Evolutionary conservation across 2,113 vertebrate species (phyloP).

Genomic region (Pelecanoides urinatrix): DNA sequence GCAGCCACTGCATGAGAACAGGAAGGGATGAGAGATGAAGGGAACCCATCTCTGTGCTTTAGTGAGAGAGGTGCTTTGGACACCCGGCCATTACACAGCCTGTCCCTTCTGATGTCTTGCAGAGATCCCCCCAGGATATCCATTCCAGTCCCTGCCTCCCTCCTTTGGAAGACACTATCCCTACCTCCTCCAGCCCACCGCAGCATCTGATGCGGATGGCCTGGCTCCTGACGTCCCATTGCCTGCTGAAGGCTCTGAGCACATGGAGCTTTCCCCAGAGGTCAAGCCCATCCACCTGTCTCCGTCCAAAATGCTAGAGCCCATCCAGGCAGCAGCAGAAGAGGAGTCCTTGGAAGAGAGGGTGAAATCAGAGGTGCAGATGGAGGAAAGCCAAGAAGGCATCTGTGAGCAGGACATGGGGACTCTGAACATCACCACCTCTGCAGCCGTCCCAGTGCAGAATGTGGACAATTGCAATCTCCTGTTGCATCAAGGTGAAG

Average conservation of each 20-base stretch:
- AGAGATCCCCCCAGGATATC: constrained; percentile 89
- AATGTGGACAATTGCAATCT: constrained; percentile 37
- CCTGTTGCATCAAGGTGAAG: constrained; percentile 60
- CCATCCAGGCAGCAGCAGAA: constrained; percentile 56
- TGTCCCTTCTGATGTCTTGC: constrained; percentile 38
- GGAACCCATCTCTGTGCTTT: neutral
- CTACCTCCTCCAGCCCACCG: constrained; percentile 82
- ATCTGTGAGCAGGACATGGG: constrained; percentile 61
- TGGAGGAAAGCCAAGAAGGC: constrained; percentile 60
- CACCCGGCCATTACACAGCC: neutral
- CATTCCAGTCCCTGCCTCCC: constrained; percentile 85
- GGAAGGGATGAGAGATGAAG: neutral
- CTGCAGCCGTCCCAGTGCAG: constrained; percentile 39
- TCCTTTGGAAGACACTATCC: constrained; percentile 86
- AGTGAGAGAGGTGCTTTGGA: neutral
- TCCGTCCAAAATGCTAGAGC: constrained; percentile 76
- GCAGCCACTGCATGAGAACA: neutral
- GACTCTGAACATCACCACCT: constrained; percentile 40
- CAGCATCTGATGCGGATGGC: constrained; percentile 76
- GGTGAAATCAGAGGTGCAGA: constrained; percentile 75
- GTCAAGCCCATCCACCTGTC: constrained; percentile 81
- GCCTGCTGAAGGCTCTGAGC: constrained; percentile 74
- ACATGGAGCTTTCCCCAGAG: constrained; percentile 75
- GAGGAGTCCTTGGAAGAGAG: constrained; percentile 65
- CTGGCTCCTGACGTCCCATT: constrained; percentile 76